Evolutionary conservation across 1,140 invertebrate genomes (phyloP).

Genomic region (Eriosoma lanigerum): DNA sequence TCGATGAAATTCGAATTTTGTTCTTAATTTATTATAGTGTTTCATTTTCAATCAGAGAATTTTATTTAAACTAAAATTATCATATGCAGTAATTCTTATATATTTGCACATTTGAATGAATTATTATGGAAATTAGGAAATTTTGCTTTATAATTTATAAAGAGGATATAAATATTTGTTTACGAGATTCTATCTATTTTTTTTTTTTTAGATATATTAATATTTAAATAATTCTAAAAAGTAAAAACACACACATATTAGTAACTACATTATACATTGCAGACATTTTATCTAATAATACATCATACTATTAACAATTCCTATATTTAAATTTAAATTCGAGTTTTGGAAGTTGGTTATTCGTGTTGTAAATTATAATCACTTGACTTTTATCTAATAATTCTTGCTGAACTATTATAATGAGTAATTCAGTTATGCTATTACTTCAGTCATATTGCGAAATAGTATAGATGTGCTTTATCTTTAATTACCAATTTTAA

Average conservation of each 20-base stretch:
- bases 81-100: neutral
- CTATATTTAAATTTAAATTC: too few species aligned
- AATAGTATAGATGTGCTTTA: too few species aligned
- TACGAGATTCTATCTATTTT: neutral
- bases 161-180: neutral
- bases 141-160: conserved; percentile 25
- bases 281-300: too few species aligned
- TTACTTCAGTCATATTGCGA: too few species aligned
- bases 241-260: neutral
- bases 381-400: too few species aligned
- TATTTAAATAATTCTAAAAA: neutral
- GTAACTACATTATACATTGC: too few species aligned
- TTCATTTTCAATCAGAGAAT: neutral
- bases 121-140: neutral
- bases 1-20: neutral
- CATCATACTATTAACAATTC: too few species aligned
- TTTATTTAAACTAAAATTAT: neutral
- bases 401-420: too few species aligned
- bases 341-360: too few species aligned
- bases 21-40: neutral
- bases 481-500: too few species aligned
- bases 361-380: too few species aligned
- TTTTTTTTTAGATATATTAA: neutral
- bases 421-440: too few species aligned
- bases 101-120: conserved; percentile 5